Evolutionary conservation across 2,113 vertebrate species (phyloP), one percentile per base, ranked within the genome.

Genomic region (Scophthalmus maximus): DNA sequence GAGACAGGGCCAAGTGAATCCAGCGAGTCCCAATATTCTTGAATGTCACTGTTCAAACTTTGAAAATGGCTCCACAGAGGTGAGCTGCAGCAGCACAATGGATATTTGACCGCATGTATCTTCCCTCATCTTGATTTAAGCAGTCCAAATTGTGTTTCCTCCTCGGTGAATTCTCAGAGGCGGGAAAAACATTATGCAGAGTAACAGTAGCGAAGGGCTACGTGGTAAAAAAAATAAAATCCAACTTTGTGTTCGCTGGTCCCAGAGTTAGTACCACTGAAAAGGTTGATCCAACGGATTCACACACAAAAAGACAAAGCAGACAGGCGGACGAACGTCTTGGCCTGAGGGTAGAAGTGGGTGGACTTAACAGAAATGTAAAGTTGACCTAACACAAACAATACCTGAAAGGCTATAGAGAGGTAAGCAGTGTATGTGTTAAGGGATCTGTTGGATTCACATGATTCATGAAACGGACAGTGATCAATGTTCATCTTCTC

Each of bases 171-270:
- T 52, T 40, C 26, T 34, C 12, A 1, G 9, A 10, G 3, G 38
- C 30, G 44, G 58, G 4, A 22, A 36, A 55, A 44, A 53, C 6
- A 7, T 47, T 7, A 12, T 0, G 3, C 4, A 29, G 29, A 66
- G 5, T 10, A 55, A n/a, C n/a, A n/a, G n/a, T n/a, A n/a, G n/a
- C n/a, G n/a, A n/a, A n/a, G n/a, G n/a, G n/a, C n/a, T n/a, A n/a
- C n/a, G n/a, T 17, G n/a, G 5, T 38, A 44, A 44, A 46, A 44
- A 44, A 46, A 68, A 52, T 22, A 23, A 22, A 25, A 4, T 52
- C 50, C 14, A 18, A 70, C 58, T 75, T 81, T 74, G n/a, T 61
- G 38, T 87, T 81, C 71, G 63, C 46, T 71, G 18, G 40, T 40
- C 38, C 6, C 6, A 68, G 75, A 71, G 70, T 44, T 8, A 50